Conservation (phyloP, 2,113 vertebrate genomes). For the Microtus montanus region DNA sequence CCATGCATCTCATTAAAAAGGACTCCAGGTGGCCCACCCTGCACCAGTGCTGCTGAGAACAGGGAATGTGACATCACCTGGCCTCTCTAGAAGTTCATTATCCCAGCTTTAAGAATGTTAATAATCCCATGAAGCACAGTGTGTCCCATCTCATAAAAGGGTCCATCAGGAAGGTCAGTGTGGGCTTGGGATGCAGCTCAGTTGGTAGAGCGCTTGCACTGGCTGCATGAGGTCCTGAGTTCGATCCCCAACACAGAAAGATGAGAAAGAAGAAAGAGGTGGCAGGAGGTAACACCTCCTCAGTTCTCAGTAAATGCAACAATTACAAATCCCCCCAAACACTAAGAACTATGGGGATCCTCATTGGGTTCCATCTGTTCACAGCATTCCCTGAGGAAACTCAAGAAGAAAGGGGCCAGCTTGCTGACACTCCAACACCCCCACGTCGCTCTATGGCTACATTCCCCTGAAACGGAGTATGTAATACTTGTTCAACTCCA, state of each 20-base stretch:
- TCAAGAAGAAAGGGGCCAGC: background rate
- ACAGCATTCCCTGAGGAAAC: background rate
- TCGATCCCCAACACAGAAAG: background rate
- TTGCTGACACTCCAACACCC: background rate
- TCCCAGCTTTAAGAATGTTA: slow-evolving; percentile 75
- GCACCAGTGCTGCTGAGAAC: background rate
- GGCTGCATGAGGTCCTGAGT: background rate
- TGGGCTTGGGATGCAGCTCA: background rate
- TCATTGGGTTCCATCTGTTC: background rate
- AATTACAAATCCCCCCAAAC: background rate
- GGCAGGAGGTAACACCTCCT: background rate
- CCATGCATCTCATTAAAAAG: background rate
- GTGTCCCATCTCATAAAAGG: background rate
- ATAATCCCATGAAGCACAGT: slow-evolving; percentile 70
- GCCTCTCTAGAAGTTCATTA: slow-evolving; percentile 69
- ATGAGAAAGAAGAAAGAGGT: background rate
- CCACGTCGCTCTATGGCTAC: background rate
- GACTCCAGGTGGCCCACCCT: background rate
- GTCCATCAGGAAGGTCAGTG: background rate
- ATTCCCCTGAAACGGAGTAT: background rate
- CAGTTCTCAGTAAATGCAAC: background rate
- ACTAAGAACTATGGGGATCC: background rate
- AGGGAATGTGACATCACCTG: slow-evolving; percentile 67
- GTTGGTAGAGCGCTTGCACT: background rate
- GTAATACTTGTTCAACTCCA: background rate